phyloP scores from a whole-genome alignment of 2,113 vertebrate genomes.

The Reinhardtius hippoglossoides region DNA sequence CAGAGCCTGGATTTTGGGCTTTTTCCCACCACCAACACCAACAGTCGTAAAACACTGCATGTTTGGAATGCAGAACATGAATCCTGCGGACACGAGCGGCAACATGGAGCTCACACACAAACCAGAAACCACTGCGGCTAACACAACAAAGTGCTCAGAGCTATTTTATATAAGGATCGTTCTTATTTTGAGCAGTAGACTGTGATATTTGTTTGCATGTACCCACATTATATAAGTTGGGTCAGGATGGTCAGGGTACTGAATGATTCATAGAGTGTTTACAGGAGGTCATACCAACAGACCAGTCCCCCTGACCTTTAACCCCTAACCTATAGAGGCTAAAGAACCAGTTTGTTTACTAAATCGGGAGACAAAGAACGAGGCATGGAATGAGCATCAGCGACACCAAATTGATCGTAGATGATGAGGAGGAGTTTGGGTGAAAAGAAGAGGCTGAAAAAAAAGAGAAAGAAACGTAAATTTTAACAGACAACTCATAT shows the following conservation, averaged over 20 bases:
- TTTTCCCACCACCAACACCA: constrained; percentile 68
- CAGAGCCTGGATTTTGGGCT: constrained; percentile 64
- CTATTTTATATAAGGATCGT: constrained; percentile 5
- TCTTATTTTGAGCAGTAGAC: neutral
- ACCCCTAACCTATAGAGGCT: constrained; percentile 59
- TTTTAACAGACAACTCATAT: neutral
- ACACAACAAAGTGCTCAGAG: neutral
- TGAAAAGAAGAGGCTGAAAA: neutral
- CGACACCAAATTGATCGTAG: constrained; percentile 11
- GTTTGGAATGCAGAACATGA: constrained; percentile 74
- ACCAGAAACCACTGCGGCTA: constrained; percentile 27
- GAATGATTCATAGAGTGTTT: constrained; percentile 70
- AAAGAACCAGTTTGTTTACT: constrained; percentile 60
- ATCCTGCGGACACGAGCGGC: constrained; percentile 48
- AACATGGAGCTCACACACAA: constrained; percentile 54
- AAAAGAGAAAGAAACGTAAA: neutral
- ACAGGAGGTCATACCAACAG: constrained; percentile 65
- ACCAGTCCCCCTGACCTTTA: constrained; percentile 61
- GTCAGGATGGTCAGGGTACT: constrained; percentile 21
- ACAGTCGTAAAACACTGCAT: constrained; percentile 63
- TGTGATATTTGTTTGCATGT: constrained; percentile 10
- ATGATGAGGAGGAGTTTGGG: neutral
- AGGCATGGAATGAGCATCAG: neutral
- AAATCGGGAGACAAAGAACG: constrained; percentile 10
- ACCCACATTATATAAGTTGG: constrained; percentile 3